A percentile compares a stretch with the other conserved stretches of the same genome.
These are phyloP conservation scores for Dryobota labecula DNA, from an alignment of 2,888 invertebrate genomes.

Conservation along the genomic window DNA sequence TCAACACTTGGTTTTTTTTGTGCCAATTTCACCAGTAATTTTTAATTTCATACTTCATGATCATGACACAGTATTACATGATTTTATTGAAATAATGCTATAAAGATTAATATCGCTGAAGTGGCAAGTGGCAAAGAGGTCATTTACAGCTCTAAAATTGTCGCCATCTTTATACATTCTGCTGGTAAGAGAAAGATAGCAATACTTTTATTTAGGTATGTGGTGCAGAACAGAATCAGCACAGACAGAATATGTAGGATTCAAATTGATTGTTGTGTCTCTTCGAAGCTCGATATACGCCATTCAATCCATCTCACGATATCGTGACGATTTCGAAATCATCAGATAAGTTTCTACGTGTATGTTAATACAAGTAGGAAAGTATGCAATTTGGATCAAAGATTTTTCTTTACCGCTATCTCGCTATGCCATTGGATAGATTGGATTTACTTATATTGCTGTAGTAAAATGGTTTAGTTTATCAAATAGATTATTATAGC, in stretches of 20 bases:
- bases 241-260: slow-evolving; percentile 17
- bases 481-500: not conserved
- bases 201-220: not conserved
- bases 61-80: not conserved
- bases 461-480: slow-evolving; percentile 6
- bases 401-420: slow-evolving; percentile 44
- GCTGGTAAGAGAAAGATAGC: not conserved
- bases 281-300: slow-evolving; percentile 22
- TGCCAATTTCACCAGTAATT: too few species aligned
- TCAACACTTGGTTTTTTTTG: accelerated
- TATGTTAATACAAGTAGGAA: slow-evolving; percentile 41
- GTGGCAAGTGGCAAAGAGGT: not conserved
- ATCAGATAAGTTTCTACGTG: slow-evolving; percentile 47
- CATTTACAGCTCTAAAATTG: not conserved
- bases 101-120: not conserved
- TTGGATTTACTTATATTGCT: slow-evolving; percentile 15
- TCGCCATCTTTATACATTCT: too few species aligned
- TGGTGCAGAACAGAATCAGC: not conserved
- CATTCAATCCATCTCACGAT: slow-evolving; percentile 51
- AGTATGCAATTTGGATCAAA: slow-evolving; percentile 50
- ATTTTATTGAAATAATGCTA: not conserved
- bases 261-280: slow-evolving; percentile 37
- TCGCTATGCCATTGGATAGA: not conserved
- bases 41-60: too few species aligned
- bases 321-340: slow-evolving; percentile 57